phyloP scores from a whole-genome alignment of 1,140 invertebrate species.

The Solenopsis fugax region DNA sequence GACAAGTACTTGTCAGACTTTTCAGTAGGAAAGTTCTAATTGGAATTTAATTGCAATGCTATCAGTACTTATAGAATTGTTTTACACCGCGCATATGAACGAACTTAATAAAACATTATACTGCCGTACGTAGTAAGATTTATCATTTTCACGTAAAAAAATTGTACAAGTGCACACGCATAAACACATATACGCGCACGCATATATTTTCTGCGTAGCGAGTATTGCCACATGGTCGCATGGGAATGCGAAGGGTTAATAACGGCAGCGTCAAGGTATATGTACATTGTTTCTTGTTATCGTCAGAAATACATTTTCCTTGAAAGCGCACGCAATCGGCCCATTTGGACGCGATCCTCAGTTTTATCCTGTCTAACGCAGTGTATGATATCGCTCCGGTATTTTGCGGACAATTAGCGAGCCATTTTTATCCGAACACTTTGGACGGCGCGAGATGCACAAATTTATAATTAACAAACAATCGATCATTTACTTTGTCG shows the following conservation, averaged over 20 bases:
- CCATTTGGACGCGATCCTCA: conserved; percentile 42
- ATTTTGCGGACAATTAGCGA: conserved; percentile 46
- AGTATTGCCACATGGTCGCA: neutral
- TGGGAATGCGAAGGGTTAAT: conserved; percentile 51
- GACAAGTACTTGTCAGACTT: neutral
- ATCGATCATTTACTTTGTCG: conserved; percentile 58
- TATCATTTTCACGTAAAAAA: conserved; percentile 51
- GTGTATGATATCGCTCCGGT: conserved; percentile 12
- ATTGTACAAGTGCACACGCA: neutral
- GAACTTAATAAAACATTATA: conserved; percentile 49
- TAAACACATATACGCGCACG: neutral
- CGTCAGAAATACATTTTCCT: conserved; percentile 58
- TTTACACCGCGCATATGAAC: conserved; percentile 38
- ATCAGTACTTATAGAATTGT: conserved; percentile 32
- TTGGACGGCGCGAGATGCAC: conserved; percentile 17
- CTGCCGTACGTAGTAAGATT: conserved; percentile 56
- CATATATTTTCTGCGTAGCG: conserved; percentile 12
- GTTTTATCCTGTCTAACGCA: conserved; percentile 26
- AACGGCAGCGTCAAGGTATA: conserved; percentile 34
- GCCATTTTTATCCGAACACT: conserved; percentile 34
- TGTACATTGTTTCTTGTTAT: conserved; percentile 52
- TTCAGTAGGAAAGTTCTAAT: conserved; percentile 24
- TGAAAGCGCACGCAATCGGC: conserved; percentile 54
- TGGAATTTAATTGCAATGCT: conserved; percentile 46
- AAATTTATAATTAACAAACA: conserved; percentile 60